Evolutionary conservation across 2,888 invertebrate species (phyloP).

Genomic region (Ceratothoa steindachneri): DNA sequence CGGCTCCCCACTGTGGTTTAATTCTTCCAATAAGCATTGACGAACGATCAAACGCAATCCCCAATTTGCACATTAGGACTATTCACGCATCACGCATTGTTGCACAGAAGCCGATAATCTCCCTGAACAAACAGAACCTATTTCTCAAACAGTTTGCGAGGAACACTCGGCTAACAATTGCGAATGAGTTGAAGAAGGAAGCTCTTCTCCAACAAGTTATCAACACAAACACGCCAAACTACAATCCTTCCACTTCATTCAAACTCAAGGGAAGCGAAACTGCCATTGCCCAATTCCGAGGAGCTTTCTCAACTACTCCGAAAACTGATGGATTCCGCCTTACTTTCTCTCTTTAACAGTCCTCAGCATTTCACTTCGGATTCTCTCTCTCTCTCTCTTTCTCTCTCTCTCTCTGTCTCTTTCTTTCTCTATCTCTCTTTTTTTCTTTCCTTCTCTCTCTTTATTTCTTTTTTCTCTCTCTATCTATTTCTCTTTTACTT

Average conservation of each 20-base stretch:
- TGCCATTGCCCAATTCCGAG: background rate
- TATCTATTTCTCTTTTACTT: background rate
- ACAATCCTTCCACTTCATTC: conserved; percentile 6
- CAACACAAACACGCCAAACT: conserved; percentile 3
- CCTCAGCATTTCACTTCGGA: background rate
- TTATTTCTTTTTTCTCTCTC: background rate
- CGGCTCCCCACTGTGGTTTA: too few species aligned
- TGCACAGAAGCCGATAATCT: conserved; percentile 6
- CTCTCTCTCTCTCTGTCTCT: background rate
- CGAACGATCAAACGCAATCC: background rate
- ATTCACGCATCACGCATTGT: background rate
- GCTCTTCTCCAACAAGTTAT: conserved; percentile 8
- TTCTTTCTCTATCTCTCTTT: background rate
- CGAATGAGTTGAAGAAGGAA: conserved; percentile 10
- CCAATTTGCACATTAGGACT: background rate
- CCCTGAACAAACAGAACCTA: background rate
- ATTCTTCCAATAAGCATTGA: background rate
- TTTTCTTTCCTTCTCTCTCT: background rate
- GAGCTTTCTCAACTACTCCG: background rate
- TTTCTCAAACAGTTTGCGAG: background rate
- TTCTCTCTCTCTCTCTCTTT: background rate
- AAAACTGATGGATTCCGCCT: background rate
- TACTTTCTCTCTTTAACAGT: background rate
- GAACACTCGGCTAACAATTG: conserved; percentile 6
- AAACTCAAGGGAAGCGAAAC: background rate